Evolutionary conservation across 2,888 invertebrate species (phyloP), one percentile per base, ranked within the genome.

Genomic region (Brachypterus glaber): DNA sequence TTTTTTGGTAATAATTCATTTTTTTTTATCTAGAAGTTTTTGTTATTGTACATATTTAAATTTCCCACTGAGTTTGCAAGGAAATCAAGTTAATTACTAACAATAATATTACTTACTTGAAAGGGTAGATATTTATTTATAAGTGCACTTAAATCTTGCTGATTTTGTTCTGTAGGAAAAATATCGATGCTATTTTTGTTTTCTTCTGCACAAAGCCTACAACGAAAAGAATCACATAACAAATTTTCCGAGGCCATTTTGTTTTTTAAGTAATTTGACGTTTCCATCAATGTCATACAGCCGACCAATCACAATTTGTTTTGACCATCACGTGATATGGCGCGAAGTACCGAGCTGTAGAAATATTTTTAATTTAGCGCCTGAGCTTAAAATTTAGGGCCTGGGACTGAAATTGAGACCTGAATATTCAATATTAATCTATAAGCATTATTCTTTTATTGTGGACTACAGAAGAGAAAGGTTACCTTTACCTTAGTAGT

Each of bases 191-290:
- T 79, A 59, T 77, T 77, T 51, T 72, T 69, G 67, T 81, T 82
- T 68, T 79, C 74, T 67, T 77, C 77, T 13, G 76, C 81, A 69
- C 85, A 85, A 63, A 85, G 73, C 66, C 84, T 73, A 67, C 85
- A 85, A 67, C 79, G 71, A 47, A 71, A 72, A 49, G 80, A 80
- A 68, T 82, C 74, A 60, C 75, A 77, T 52, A 81, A 72, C 60
- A 57, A 53, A 45, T 61, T 61, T 50, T 39, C 40, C 34, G 43
- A 45, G 47, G 51, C 55, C 56, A 58, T 65, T 63, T 53, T 56
- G 44, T 12, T 37, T 33, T 24, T 39, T n/a, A n/a, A n/a, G n/a
- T n/a, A n/a, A n/a, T n/a, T n/a, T n/a, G n/a, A n/a, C n/a, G n/a
- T n/a, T n/a, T n/a, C n/a, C n/a, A n/a, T n/a, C n/a, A n/a, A n/a